Base-by-base conservation (phyloP, 23 tunicate species). In the Styela plicata region DNA sequence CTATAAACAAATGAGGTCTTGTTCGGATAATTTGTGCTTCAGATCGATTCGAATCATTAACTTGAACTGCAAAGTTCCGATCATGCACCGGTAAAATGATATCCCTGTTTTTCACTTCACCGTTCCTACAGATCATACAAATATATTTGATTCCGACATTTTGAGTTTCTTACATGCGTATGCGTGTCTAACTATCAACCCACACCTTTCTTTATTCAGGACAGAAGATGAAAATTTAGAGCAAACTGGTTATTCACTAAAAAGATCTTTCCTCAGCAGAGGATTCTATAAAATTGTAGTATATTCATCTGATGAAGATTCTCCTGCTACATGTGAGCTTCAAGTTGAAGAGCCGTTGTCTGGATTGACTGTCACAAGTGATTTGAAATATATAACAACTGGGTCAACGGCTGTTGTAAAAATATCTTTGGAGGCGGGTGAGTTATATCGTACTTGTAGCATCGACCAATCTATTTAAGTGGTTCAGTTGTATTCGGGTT, bases 261-360 rank as follows among this genome's bases (percentile, higher is more conserved):
- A 76, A 30, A 52, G 31, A 44, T 76, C 64, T 7, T 76, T 76
- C 2, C 64, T 76, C 69, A 18, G 25, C n/a, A 25, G 81, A 24
- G 81, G 81, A 76, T 44, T 53, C 44, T 76, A 76, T 53, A 36
- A 44, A 52, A 76, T 76, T 10, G 81, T 36, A 53, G 81, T 76
- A 10, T 22, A 53, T 21, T 76, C 81, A 1, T 21, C 63, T 7
- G 64, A 44, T 44, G 30, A 44, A 7, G 27, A 53, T 17, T 26
- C 24, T 21, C 37, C 66, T 21, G 37, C 81, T 20, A 23, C 63
- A 23, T 76, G 81, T 53, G 64, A 21, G n/a, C 27, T 76, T n/a
- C 81, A 76, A 36, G 81, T 76, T 0, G 81, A 76, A n/a, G 81
- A 76, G 33, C 63, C 53, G 21, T 44, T 76, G 22, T 52, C 81